A percentile compares a stretch with the other conserved stretches of the same genome.
These are phyloP conservation scores for Cantharis nigra DNA, from an alignment of 2,888 invertebrate genomes.

Conservation along the genomic window DNA sequence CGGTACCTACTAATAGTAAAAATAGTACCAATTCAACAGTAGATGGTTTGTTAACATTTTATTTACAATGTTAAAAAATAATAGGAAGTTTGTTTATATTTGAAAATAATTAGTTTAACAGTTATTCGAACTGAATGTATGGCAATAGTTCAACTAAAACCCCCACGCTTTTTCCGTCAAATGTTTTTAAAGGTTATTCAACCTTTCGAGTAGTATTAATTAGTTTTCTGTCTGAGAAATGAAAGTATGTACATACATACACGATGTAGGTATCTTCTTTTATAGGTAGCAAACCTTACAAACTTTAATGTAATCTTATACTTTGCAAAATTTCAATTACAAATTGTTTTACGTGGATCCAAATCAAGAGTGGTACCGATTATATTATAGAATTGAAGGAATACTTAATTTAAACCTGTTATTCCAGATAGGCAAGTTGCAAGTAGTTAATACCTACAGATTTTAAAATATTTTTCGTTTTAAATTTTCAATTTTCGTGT, in stretches of 20 bases:
- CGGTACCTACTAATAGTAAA: background rate
- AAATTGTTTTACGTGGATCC: background rate
- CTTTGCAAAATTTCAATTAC: background rate
- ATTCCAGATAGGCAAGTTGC: background rate
- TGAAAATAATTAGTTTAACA: slow-evolving; percentile 10
- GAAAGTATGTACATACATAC: background rate
- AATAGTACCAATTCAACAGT: background rate
- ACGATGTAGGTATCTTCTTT: background rate
- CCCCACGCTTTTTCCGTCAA: slow-evolving; percentile 9
- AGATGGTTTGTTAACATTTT: background rate
- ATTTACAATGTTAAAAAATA: slow-evolving; percentile 28
- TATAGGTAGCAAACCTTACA: background rate
- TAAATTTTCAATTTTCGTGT: background rate
- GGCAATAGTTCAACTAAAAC: slow-evolving; percentile 14
- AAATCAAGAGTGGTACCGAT: background rate
- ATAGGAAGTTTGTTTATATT: background rate
- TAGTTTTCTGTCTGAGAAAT: slow-evolving; percentile 3
- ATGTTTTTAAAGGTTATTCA: slow-evolving; percentile 24
- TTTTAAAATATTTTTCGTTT: background rate
- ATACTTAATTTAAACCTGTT: background rate
- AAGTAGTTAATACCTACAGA: background rate
- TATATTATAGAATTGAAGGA: background rate
- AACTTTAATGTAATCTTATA: background rate
- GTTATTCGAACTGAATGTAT: slow-evolving; percentile 8
- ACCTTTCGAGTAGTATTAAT: slow-evolving; percentile 9